A percentile compares a stretch with the other conserved stretches of the same genome.
Evolutionary conservation across 2,888 invertebrate genomes (phyloP).

Genomic region (Drosophila melanosoma): DNA sequence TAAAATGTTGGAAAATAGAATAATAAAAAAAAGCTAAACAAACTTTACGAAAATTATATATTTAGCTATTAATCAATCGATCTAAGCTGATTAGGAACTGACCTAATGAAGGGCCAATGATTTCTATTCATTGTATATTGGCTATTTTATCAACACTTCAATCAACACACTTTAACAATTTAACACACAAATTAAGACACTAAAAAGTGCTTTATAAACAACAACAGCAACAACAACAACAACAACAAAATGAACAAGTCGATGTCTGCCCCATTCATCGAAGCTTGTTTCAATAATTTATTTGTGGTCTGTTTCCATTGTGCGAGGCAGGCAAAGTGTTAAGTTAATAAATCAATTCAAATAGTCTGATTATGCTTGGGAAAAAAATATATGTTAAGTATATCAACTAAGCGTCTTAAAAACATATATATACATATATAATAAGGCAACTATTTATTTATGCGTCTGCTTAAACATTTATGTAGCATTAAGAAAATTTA

Average conservation of each 20-base stretch:
- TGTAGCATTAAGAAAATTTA: constrained; percentile 65
- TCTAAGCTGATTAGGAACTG: constrained; percentile 12
- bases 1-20: neutral
- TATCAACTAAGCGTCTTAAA: constrained; percentile 22
- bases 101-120: constrained; percentile 21
- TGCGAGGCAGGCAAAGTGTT: constrained; percentile 57
- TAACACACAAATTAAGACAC: constrained; percentile 61
- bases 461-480: constrained; percentile 56
- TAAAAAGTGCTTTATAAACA: constrained; percentile 43
- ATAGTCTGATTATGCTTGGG: constrained; percentile 45
- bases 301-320: constrained; percentile 29
- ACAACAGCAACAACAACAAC: constrained; percentile 10
- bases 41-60: neutral
- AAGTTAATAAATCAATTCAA: constrained; percentile 64
- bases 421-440: constrained; percentile 5
- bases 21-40: neutral
- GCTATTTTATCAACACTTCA: constrained; percentile 51
- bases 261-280: constrained; percentile 28
- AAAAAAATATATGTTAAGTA: constrained; percentile 45
- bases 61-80: constrained; percentile 19
- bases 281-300: constrained; percentile 49
- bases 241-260: constrained; percentile 10
- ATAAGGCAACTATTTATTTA: constrained; percentile 49
- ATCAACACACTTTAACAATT: constrained; percentile 42
- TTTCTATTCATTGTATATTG: constrained; percentile 20